Conservation (phyloP, 2,113 vertebrate genomes). For the Lagenorhynchus albirostris region DNA sequence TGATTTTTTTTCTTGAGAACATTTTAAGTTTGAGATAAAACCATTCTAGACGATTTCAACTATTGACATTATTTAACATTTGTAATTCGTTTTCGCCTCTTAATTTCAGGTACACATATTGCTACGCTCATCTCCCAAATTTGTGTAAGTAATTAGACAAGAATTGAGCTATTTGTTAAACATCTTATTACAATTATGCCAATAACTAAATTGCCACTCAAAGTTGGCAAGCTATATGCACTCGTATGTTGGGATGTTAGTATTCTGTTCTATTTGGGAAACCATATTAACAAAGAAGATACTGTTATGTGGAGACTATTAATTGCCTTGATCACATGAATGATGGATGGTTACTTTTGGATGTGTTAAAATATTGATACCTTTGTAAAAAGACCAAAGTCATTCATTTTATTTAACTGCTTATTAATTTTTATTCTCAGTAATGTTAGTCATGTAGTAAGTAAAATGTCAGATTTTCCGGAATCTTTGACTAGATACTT, state of each 20-base stretch:
- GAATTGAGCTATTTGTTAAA: neutral
- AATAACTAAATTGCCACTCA: neutral
- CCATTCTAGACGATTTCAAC: neutral
- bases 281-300: neutral
- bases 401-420: neutral
- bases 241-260: neutral
- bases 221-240: neutral
- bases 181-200: neutral
- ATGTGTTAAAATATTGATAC: neutral
- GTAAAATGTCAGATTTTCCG: neutral
- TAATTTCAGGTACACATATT: neutral
- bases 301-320: neutral
- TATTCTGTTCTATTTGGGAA: neutral
- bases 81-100: neutral
- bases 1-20: neutral
- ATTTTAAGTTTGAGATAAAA: neutral
- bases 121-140: neutral
- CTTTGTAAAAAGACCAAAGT: neutral
- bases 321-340: neutral
- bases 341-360: neutral
- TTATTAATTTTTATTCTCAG: neutral
- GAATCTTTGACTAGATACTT: neutral
- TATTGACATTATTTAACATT: neutral
- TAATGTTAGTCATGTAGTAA: neutral
- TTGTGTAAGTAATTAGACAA: neutral